Conservation (phyloP, 2,113 vertebrate species). For the Caranx melampygus region DNA sequence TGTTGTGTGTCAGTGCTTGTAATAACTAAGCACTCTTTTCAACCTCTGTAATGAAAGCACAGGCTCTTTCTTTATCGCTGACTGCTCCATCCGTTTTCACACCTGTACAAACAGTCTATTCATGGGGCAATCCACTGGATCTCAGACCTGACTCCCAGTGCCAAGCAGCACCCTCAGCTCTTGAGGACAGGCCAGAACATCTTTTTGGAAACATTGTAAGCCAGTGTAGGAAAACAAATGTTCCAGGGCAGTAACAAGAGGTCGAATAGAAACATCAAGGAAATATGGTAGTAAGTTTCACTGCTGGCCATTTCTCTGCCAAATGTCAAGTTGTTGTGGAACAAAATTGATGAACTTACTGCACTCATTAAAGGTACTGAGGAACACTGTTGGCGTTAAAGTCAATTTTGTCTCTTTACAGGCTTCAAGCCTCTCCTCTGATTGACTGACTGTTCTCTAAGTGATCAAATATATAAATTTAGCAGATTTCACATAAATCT, state of each 20-base stretch:
- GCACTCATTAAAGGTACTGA: background rate
- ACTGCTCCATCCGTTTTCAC: slow-evolving; percentile 5
- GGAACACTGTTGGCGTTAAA: background rate
- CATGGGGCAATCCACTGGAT: background rate
- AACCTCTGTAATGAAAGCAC: background rate
- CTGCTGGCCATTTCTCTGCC: background rate
- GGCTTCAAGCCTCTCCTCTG: no score
- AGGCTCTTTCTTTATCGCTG: background rate
- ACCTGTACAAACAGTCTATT: slow-evolving; percentile 23
- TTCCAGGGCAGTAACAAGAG: background rate
- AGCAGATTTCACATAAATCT: no score
- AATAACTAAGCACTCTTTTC: background rate
- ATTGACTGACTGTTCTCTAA: no score
- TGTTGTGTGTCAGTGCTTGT: background rate
- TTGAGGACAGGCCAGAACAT: slow-evolving; percentile 26
- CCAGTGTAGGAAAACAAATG: background rate
- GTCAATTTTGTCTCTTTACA: slow-evolving; percentile 1
- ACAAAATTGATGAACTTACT: background rate
- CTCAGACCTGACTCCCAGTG: background rate
- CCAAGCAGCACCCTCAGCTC: background rate
- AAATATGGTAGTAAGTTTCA: background rate
- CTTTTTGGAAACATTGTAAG: slow-evolving; percentile 9
- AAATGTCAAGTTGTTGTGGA: background rate
- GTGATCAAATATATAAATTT: no score
- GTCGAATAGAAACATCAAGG: background rate